Conservation (phyloP, 2,888 invertebrate species). For the Barypeithes pellucidus region DNA sequence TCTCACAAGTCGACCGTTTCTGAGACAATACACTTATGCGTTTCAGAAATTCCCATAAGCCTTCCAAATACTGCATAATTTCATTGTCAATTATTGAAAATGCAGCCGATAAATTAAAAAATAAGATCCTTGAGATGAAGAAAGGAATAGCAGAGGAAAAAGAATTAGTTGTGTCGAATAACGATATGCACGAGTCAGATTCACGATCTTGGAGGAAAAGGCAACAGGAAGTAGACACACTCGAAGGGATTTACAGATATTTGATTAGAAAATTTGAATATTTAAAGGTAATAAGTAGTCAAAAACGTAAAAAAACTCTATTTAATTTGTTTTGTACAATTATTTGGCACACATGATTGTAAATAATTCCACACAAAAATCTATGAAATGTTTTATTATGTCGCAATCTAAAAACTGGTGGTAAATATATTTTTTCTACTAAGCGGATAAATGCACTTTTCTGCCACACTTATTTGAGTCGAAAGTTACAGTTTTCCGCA, state of each 20-base stretch:
- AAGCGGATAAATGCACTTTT: no score
- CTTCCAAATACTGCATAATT: constrained; percentile 31
- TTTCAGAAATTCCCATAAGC: constrained; percentile 9
- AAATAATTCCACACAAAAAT: no score
- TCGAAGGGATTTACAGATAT: constrained; percentile 8
- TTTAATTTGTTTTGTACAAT: no score
- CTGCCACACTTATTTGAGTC: no score
- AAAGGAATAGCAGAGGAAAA: constrained; percentile 12
- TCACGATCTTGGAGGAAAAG: neutral
- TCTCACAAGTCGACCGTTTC: no score
- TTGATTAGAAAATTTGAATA: constrained; percentile 24
- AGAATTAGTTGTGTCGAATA: neutral
- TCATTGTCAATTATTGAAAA: constrained; percentile 26
- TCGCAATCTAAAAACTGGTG: no score
- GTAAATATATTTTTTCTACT: no score
- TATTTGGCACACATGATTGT: no score
- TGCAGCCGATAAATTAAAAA: constrained; percentile 3
- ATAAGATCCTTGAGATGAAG: constrained; percentile 14
- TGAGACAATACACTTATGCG: neutral
- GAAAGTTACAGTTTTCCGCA: no score
- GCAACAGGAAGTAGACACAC: neutral
- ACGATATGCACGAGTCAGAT: neutral
- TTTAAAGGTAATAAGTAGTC: constrained; percentile 36
- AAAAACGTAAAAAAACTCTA: no score
- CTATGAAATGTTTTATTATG: no score